phyloP scores from a whole-genome alignment of 2,113 vertebrate genomes.

The Carassius auratus region DNA sequence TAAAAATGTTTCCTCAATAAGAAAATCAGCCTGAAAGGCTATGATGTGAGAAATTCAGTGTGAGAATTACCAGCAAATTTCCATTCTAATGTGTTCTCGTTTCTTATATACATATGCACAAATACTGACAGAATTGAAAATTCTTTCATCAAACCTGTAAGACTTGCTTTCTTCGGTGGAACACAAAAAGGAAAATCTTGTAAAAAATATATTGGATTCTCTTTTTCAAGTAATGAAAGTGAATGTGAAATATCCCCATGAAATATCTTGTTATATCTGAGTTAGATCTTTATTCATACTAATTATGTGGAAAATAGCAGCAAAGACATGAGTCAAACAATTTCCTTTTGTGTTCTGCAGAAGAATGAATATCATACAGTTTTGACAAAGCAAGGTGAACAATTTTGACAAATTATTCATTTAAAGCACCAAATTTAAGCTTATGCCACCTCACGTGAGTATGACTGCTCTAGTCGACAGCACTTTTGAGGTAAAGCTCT shows the following conservation, averaged over 20 bases:
- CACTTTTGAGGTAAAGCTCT: not conserved
- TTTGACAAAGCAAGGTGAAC: not conserved
- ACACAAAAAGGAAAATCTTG: not conserved
- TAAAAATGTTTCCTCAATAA: not conserved
- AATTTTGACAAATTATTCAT: not conserved
- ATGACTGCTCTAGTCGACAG: not conserved
- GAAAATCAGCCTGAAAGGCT: not conserved
- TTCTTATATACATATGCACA: not conserved
- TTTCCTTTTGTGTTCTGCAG: not conserved
- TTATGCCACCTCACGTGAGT: not conserved
- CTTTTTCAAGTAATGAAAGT: not conserved
- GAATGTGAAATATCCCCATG: not conserved
- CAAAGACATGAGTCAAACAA: not conserved
- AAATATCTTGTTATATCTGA: not conserved
- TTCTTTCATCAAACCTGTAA: not conserved
- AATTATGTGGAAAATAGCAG: not conserved
- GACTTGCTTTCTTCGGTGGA: not conserved
- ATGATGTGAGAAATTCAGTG: not conserved
- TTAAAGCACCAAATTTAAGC: not conserved
- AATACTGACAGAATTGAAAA: not conserved
- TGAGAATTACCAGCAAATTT: constrained; percentile 5
- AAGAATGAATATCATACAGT: not conserved
- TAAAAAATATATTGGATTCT: not conserved
- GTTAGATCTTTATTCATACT: not conserved
- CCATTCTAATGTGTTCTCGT: not conserved